These are phyloP conservation scores for Encarsia formosa DNA, from an alignment of 2,888 invertebrate genomes.

Conservation along the genomic window DNA sequence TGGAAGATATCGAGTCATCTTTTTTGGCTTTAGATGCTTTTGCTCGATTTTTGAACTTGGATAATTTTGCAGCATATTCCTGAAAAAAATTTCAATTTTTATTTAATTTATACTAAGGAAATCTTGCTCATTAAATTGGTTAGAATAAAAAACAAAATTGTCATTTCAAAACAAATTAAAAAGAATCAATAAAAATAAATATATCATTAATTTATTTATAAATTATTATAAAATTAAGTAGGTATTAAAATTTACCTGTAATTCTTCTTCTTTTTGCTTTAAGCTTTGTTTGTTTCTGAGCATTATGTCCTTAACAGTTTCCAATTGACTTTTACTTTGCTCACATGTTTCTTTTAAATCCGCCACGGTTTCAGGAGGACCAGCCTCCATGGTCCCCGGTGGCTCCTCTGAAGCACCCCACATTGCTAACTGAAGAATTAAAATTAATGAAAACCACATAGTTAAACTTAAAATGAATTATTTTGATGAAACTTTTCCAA, in stretches of 20 bases:
- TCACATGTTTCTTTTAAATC: conserved; percentile 38
- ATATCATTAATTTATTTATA: background rate
- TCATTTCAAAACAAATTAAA: too few relatives aligned
- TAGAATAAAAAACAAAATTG: too few relatives aligned
- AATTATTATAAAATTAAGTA: conserved; percentile 5
- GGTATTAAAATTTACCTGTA: conserved; percentile 39
- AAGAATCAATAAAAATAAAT: background rate
- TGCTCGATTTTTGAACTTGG: conserved; percentile 49
- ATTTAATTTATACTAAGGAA: background rate
- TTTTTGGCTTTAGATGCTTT: conserved; percentile 43
- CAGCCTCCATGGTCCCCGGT: conserved; percentile 37
- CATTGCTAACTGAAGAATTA: conserved; percentile 46
- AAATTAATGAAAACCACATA: conserved; percentile 42
- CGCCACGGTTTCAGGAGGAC: conserved; percentile 32
- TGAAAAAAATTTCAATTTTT: conserved; percentile 28
- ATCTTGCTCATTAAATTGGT: too few relatives aligned
- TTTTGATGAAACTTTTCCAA: conserved; percentile 17
- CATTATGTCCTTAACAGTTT: conserved; percentile 46
- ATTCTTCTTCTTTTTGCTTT: conserved; percentile 46
- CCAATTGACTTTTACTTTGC: conserved; percentile 41
- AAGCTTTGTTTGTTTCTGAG: conserved; percentile 43
- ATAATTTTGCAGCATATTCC: conserved; percentile 50
- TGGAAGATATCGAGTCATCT: conserved; percentile 35
- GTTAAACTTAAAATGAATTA: conserved; percentile 26
- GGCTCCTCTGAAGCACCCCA: conserved; percentile 43